Evolutionary conservation across 2,888 invertebrate genomes (phyloP).

Genomic region (Sarcophaga variegata): DNA sequence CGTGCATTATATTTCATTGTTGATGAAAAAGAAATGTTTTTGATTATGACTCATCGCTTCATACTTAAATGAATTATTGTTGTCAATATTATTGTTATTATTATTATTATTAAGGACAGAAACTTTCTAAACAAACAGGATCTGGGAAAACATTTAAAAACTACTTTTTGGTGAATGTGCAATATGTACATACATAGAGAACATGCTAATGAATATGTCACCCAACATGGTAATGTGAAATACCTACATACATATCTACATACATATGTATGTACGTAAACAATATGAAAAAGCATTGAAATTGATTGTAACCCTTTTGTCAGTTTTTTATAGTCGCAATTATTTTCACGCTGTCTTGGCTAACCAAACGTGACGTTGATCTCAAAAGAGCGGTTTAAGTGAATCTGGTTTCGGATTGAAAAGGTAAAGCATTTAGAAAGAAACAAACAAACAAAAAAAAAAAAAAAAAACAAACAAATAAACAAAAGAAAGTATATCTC

Average conservation of each 20-base stretch:
- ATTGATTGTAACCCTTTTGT: not conserved
- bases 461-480: too few relatives aligned
- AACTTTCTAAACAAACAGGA: slow-evolving; percentile 3
- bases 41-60: too few relatives aligned
- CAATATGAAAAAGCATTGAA: too few relatives aligned
- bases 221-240: not conserved
- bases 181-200: slow-evolving; percentile 15
- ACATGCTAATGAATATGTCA: slow-evolving; percentile 64
- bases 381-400: slow-evolving; percentile 57
- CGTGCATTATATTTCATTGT: too few relatives aligned
- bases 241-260: too few relatives aligned
- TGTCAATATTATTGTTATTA: too few relatives aligned
- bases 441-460: not conserved
- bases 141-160: not conserved
- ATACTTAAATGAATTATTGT: too few relatives aligned
- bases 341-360: slow-evolving; percentile 57
- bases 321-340: slow-evolving; percentile 41
- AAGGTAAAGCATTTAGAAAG: not conserved
- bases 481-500: too few relatives aligned
- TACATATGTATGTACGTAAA: too few relatives aligned
- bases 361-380: slow-evolving; percentile 66
- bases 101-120: slow-evolving; percentile 1
- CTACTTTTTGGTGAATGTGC: not conserved
- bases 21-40: too few relatives aligned
- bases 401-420: slow-evolving; percentile 44